Evolutionary conservation across 2,797 vertebrate genomes (phyloP), one percentile per base, ranked within the genome.

Genomic region (Lagorchestes hirsutus): DNA sequence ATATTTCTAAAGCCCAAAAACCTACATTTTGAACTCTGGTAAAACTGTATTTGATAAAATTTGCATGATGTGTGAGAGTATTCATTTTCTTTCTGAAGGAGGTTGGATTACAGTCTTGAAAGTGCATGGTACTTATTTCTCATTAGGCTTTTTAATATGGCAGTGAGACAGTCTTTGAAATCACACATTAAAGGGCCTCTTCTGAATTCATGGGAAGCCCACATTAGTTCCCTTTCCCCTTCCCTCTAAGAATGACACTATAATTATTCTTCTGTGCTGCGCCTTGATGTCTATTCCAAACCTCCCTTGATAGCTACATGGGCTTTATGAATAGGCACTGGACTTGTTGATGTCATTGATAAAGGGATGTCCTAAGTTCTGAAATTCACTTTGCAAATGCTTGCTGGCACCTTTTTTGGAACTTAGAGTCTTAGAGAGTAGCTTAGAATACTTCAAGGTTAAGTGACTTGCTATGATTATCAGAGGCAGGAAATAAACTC

Each of bases 21-120:
- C 62, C 59, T 59, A 92, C 55, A 40, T 93, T 74, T 55, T 50
- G 52, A 9, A 91, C 90, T 52, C 54, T 18, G 31, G 46, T 54
- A 55, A 93, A 56, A 62, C 67, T 74, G 14, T 5, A 55, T 90
- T 50, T 90, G 92, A 93, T 67, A 52, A 67, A 74, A 95, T 67
- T 55, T 91, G 54, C 54, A 67, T 93, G 55, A 55, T 91, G 16
- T 8, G 62, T 55, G 18, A 50, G 29, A 16, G 18, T 93, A 90
- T 92, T 92, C 46, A 46, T 94, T n/a, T 54, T 87, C 34, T 57
- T 90, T 58, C 59, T 9, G 27, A 29, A 94, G 74, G 74, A 67
- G 11, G 55, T 56, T 74, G 55, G 40, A 29, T 94, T 56, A 58
- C 8, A 91, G 54, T 46, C 12, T 55, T 94, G 11, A 94, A 91